phyloP scores from a whole-genome alignment of 2,797 vertebrate genomes.

The Sparus aurata region DNA sequence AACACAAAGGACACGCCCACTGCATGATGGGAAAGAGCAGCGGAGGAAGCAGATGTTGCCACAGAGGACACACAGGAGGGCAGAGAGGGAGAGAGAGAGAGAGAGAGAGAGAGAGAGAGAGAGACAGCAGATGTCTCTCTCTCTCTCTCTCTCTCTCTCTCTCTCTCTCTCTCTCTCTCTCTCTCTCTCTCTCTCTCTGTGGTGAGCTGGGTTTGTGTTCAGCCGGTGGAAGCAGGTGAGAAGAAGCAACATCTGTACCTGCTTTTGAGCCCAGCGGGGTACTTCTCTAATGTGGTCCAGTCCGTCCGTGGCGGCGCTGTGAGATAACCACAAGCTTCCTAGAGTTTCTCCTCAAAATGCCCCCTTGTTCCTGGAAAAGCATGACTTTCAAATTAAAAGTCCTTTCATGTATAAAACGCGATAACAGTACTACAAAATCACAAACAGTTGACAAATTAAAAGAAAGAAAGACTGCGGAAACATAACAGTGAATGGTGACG shows the following conservation, averaged over 20 bases:
- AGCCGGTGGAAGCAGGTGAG: slow-evolving; percentile 66
- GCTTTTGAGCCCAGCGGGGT: slow-evolving; percentile 13
- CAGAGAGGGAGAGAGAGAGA: slow-evolving; percentile 49
- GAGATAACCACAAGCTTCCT: background rate
- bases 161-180: slow-evolving; percentile 16
- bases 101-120: slow-evolving; percentile 28
- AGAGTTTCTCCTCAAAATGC: background rate
- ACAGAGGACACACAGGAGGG: slow-evolving; percentile 79
- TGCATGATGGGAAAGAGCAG: slow-evolving; percentile 94
- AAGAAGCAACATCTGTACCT: slow-evolving; percentile 52
- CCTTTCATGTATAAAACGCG: background rate
- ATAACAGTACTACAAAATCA: background rate
- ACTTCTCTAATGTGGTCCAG: slow-evolving; percentile 1
- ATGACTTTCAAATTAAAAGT: slow-evolving; percentile 8
- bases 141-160: slow-evolving; percentile 29
- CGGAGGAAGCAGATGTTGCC: slow-evolving; percentile 97
- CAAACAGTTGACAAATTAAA: background rate
- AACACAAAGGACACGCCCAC: slow-evolving; percentile 94
- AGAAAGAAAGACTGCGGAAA: background rate
- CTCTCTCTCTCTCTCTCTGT: slow-evolving; percentile 16
- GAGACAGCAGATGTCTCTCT: slow-evolving; percentile 66
- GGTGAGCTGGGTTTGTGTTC: slow-evolving; percentile 32
- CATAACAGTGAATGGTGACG: background rate
- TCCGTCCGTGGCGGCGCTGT: background rate
- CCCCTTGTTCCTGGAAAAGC: background rate